Conservation (phyloP, 2,113 vertebrate species). For the Bujurquina vittata region DNA sequence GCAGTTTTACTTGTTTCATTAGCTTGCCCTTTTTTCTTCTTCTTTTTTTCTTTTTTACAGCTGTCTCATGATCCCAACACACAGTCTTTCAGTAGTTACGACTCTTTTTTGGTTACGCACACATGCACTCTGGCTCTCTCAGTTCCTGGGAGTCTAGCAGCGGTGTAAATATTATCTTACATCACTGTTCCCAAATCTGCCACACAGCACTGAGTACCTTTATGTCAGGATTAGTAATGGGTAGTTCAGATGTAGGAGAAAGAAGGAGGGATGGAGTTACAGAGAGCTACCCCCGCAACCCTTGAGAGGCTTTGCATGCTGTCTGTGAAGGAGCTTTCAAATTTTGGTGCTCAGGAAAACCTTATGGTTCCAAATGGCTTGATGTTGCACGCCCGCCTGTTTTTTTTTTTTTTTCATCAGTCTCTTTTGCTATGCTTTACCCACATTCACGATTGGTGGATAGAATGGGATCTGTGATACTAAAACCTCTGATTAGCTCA, state of each 20-base stretch:
- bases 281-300: constrained; percentile 12
- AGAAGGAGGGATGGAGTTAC: constrained; percentile 33
- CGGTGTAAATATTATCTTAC: constrained; percentile 80
- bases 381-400: constrained; percentile 7
- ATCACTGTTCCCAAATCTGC: constrained; percentile 57
- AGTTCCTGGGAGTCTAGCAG: constrained; percentile 58
- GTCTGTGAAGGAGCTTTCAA: constrained; percentile 43
- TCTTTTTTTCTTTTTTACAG: not conserved
- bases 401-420: constrained; percentile 16
- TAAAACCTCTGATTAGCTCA: constrained; percentile 47
- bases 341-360: constrained; percentile 30
- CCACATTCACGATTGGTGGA: constrained; percentile 39
- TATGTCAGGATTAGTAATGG: constrained; percentile 78
- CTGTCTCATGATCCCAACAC: not conserved
- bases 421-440: constrained; percentile 10
- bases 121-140: constrained; percentile 17
- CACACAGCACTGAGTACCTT: constrained; percentile 74
- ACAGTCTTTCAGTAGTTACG: not conserved
- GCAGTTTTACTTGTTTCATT: not conserved
- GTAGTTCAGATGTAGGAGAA: constrained; percentile 52
- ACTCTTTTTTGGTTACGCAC: constrained; percentile 18
- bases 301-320: constrained; percentile 38
- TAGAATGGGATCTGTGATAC: not conserved
- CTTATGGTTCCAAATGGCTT: constrained; percentile 24
- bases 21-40: not conserved